Base-by-base conservation (phyloP, 2,797 vertebrate genomes). In the Muraenolepis orangiensis region DNA sequence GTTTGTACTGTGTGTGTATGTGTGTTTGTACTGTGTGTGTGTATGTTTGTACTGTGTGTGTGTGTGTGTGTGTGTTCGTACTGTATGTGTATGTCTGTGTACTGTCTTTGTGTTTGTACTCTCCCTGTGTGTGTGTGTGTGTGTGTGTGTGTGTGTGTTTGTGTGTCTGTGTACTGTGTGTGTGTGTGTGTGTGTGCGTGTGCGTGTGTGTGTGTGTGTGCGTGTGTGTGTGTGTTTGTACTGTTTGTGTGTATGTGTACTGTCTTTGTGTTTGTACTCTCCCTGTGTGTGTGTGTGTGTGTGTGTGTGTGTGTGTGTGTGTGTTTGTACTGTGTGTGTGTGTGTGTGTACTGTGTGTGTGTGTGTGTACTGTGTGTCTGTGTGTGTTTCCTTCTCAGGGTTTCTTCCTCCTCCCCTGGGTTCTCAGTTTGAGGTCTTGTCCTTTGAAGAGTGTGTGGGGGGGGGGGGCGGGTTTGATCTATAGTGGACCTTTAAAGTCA, bases 251-350 rank as follows among this genome's bases (percentile, higher is more conserved):
- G n/a, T n/a, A n/a, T n/a, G n/a, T n/a, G n/a, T n/a, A n/a, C n/a
- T n/a, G n/a, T n/a, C n/a, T n/a, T n/a, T n/a, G n/a, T n/a, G 71
- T 69, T n/a, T n/a, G n/a, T n/a, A n/a, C n/a, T n/a, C n/a, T n/a
- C n/a, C n/a, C 10, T 64, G 66, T 18, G 40, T 26, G 16, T 46
- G 70, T 34, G 67, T 57, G 74, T 66, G 71, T 46, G 70, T 46
- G 70, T 46, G 26, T 29, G 28, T 32, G 31, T 34, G n/a, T n/a
- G n/a, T n/a, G n/a, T n/a, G n/a, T n/a, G n/a, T n/a, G n/a, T n/a
- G n/a, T n/a, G n/a, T n/a, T n/a, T n/a, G n/a, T n/a, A n/a, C n/a
- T n/a, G n/a, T n/a, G n/a, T n/a, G n/a, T n/a, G n/a, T n/a, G n/a
- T n/a, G n/a, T n/a, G n/a, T n/a, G n/a, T n/a, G n/a, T n/a, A n/a